phyloP scores from a whole-genome alignment of 2,888 invertebrate species.

The Agrochola lychnidis region DNA sequence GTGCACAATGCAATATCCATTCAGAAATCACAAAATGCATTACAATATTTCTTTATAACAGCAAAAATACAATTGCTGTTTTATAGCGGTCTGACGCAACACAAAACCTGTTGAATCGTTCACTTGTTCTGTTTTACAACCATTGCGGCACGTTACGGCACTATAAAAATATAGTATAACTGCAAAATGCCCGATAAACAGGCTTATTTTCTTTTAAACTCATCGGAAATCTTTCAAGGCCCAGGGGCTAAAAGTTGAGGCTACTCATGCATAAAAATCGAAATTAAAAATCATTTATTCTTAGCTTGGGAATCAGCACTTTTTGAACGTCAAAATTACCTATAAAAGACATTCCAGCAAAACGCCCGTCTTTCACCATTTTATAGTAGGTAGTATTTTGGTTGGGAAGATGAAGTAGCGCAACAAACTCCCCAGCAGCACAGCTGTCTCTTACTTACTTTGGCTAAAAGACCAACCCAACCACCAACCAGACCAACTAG shows the following conservation, averaged over 20 bases:
- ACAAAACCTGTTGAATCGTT: constrained; percentile 70
- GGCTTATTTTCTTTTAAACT: constrained; percentile 19
- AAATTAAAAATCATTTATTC: not conserved
- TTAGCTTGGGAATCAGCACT: too few species aligned
- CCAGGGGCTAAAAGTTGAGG: not conserved
- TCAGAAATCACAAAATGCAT: constrained; percentile 43
- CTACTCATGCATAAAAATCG: not conserved
- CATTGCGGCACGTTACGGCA: constrained; percentile 77
- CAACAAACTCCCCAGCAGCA: not conserved
- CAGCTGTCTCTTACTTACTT: not conserved
- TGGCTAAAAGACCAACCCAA: too few species aligned
- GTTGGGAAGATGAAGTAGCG: not conserved
- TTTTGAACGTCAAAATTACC: not conserved
- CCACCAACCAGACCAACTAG: too few species aligned
- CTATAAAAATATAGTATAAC: constrained; percentile 74
- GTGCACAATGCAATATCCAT: constrained; percentile 52
- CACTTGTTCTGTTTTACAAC: constrained; percentile 76
- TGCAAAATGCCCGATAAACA: constrained; percentile 66
- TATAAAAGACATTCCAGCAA: too few species aligned
- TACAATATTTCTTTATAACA: constrained; percentile 52
- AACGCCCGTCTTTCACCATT: not conserved
- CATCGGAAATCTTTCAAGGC: not conserved
- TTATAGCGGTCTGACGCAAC: constrained; percentile 67
- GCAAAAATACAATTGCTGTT: constrained; percentile 60
- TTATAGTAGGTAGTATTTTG: too few species aligned